phyloP scores from a whole-genome alignment of 2,797 vertebrate genomes.

The Acrossocheilus wenchowensis region DNA sequence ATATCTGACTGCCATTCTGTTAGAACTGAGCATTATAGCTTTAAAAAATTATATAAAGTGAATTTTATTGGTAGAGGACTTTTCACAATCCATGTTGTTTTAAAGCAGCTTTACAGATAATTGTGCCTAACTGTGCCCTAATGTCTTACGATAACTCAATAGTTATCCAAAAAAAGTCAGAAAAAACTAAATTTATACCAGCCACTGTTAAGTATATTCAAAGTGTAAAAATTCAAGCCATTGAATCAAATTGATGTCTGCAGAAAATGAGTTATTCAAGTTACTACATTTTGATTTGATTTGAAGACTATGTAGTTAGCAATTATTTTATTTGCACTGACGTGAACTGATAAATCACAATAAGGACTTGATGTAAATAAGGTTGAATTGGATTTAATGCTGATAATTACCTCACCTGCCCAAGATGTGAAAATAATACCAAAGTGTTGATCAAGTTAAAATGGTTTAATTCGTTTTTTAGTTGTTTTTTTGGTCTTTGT shows the following conservation, averaged over 20 bases:
- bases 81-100: not conserved
- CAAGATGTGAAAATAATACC: not conserved
- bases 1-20: not conserved
- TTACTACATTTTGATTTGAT: not conserved
- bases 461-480: not conserved
- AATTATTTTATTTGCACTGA: not conserved
- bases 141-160: not conserved
- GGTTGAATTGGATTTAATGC: not conserved
- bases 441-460: not conserved
- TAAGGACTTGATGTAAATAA: not conserved
- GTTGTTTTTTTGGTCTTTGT: not conserved
- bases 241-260: not conserved
- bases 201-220: not conserved
- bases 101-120: not conserved
- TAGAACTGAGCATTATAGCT: not conserved
- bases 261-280: not conserved
- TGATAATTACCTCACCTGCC: constrained; percentile 13
- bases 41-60: not conserved
- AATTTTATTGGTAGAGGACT: too few relatives aligned
- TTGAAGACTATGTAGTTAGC: not conserved
- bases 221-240: not conserved
- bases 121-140: not conserved
- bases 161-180: too few relatives aligned
- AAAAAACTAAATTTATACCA: not conserved
- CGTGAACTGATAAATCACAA: not conserved